These are phyloP conservation scores for Megalops cyprinoides DNA, from an alignment of 2,797 vertebrate species.

Conservation along the genomic window DNA sequence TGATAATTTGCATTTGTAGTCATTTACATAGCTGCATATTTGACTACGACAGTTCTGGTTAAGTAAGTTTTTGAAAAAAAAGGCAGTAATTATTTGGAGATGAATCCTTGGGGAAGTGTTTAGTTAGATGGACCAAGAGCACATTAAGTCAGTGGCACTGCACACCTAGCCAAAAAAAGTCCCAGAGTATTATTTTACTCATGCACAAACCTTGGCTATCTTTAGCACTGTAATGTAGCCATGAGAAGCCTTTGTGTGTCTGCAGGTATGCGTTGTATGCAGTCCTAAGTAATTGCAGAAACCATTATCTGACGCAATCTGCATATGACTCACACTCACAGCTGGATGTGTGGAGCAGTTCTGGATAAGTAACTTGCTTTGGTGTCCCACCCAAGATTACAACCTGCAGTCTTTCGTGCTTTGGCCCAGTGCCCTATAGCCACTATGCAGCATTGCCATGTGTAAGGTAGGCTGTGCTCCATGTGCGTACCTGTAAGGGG, in stretches of 20 bases:
- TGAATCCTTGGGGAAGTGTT: neutral
- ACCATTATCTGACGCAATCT: neutral
- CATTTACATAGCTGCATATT: neutral
- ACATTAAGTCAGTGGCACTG: too few relatives aligned
- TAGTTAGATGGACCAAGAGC: neutral
- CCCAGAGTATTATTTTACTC: neutral
- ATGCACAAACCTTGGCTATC: neutral
- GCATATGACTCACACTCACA: neutral
- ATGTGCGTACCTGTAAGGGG: conserved; percentile 80
- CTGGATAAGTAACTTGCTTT: neutral
- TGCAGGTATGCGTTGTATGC: neutral
- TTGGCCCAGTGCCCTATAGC: too few relatives aligned
- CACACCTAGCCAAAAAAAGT: too few relatives aligned
- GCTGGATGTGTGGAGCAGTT: neutral
- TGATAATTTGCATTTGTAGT: neutral
- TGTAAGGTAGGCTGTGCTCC: neutral
- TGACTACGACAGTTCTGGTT: neutral
- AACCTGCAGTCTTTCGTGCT: too few relatives aligned
- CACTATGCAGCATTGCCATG: neutral
- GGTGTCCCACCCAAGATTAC: too few relatives aligned
- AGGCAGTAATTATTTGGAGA: neutral
- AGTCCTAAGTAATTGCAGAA: neutral
- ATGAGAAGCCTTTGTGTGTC: neutral
- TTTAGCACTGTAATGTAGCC: neutral
- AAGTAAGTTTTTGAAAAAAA: neutral